Base-by-base conservation (phyloP, 2,888 invertebrate genomes). In the Harpalus rufipes region DNA sequence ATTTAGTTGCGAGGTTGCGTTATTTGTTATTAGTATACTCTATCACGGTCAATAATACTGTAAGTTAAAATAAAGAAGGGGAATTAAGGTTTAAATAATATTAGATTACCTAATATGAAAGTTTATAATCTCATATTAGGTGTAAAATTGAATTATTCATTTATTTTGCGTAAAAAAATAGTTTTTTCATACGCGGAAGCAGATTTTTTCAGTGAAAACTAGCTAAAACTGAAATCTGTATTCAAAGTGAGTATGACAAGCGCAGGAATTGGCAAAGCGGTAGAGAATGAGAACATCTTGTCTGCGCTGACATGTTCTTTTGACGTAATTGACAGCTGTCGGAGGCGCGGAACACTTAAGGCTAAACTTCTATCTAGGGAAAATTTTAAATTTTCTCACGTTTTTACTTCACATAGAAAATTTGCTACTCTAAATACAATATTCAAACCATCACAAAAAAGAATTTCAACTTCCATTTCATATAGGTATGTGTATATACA, bases 281-380 rank as follows among this genome's bases (percentile, higher is more conserved):
- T 21, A 14, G 56, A 56, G 25, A 76, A 51, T 8, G 51, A 51
- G 12, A 16, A 51, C 7, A 5, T 10, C 41, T 14, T 41, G 74
- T 56, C 76, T 56, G 3, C 56, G 18, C 56, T 56, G 56, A 56
- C 51, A 56, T 78, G 18, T 78, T 51, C 56, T 21, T 78, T 78
- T 78, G 25, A 51, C 25, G 21, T 78, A 78, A 78, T 78, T 78
- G 76, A 78, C 76, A 78, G 76, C 76, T 78, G 76, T 78, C 76
- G n/a, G 25, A 18, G 41, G 74, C 44, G 74, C 12, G 18, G 51
- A 78, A 78, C 51, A 51, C 76, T 78, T 56, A 18, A 41, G 56
- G 56, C 18, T 78, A 51, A 51, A 51, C 44, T 32, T 16, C 44
- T 74, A 78, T 21, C 21, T 72, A 44, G 12, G 25, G 56, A 78